Percentiles rank a stretch among this genome's conserved stretches.
Conservation (phyloP, 2,888 invertebrate genomes). For the Oxycera nigricornis region DNA sequence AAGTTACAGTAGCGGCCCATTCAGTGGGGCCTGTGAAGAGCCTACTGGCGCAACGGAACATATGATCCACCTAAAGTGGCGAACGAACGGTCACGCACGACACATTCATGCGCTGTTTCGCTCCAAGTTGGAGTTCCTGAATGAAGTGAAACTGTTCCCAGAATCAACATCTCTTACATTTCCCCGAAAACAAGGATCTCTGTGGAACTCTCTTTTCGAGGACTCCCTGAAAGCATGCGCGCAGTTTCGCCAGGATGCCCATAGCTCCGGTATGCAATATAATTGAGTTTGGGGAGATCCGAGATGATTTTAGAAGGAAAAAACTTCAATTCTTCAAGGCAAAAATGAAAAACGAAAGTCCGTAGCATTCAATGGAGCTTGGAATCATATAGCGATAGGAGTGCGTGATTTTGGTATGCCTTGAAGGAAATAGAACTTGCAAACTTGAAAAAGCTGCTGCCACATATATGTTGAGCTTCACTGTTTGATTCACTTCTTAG, state of each 20-base stretch:
- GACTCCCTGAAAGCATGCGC: neutral
- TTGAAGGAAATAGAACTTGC: no score
- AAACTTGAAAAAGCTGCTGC: no score
- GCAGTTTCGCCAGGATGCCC: neutral
- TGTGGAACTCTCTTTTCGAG: neutral
- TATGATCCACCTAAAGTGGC: neutral
- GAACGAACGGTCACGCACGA: neutral
- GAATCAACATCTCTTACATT: neutral
- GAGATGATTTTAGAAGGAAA: no score
- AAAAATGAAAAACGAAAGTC: no score
- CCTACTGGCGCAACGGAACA: neutral
- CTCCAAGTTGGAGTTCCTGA: neutral
- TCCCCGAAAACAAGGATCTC: neutral
- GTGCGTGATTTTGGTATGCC: no score
- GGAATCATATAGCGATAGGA: no score
- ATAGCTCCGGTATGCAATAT: no score
- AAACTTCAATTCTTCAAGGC: no score
- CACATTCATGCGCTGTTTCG: neutral
- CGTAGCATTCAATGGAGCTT: no score
- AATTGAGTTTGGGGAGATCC: no score
- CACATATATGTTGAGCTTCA: no score
- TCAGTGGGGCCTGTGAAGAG: constrained; percentile 20
- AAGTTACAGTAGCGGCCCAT: constrained; percentile 28
- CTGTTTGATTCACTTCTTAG: no score
- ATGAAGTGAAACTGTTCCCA: constrained; percentile 17